phyloP scores from a whole-genome alignment of 2,113 vertebrate species.

The Aythya baeri region DNA sequence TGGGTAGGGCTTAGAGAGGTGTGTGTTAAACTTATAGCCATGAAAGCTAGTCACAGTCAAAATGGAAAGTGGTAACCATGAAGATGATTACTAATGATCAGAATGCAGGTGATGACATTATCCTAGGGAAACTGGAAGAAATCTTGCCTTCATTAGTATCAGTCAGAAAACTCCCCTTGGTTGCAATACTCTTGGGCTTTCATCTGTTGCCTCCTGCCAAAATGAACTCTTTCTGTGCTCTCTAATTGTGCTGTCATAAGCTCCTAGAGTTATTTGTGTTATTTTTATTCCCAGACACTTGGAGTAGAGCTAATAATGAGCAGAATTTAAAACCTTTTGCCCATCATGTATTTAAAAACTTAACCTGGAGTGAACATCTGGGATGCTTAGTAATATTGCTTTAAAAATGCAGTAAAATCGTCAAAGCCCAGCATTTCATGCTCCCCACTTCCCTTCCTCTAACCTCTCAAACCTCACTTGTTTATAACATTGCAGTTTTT shows the following conservation, averaged over 20 bases:
- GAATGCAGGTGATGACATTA: background rate
- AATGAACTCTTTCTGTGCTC: background rate
- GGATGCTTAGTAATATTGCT: conserved; percentile 1
- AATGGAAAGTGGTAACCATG: background rate
- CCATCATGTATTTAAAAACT: conserved; percentile 33
- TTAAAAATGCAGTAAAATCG: conserved; percentile 37
- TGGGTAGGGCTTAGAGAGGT: accelerated
- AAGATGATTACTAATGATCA: background rate
- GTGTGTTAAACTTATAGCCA: accelerated
- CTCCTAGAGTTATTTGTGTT: background rate
- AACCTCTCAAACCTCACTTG: conserved; percentile 15
- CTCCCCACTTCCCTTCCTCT: background rate
- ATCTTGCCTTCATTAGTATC: background rate
- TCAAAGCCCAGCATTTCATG: background rate
- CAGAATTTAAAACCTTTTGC: conserved; percentile 20
- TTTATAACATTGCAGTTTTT: conserved; percentile 71
- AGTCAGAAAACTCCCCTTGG: background rate
- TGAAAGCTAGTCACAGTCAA: background rate
- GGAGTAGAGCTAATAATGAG: background rate
- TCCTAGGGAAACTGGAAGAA: background rate
- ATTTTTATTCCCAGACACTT: background rate
- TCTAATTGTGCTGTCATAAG: background rate
- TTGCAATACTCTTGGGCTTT: background rate
- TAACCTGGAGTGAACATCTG: conserved; percentile 40
- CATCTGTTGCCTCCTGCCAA: background rate